These are phyloP conservation scores for Latrodectus geometricus DNA, from an alignment of 1,140 invertebrate species.

Conservation along the genomic window DNA sequence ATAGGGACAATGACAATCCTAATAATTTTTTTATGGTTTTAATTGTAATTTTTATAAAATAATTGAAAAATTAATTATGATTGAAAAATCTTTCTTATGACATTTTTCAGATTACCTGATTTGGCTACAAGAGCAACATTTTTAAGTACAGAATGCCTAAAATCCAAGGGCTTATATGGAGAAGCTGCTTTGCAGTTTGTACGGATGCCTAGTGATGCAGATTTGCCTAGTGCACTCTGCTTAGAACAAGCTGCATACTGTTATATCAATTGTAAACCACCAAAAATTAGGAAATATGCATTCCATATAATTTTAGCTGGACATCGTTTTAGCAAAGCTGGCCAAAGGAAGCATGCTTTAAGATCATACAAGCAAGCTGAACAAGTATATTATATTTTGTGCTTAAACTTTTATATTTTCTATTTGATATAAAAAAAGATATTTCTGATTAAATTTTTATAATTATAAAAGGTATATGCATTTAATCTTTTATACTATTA, in stretches of 20 bases:
- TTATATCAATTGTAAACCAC: conserved; percentile 80
- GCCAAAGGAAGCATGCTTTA: conserved; percentile 89
- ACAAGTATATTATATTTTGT: conserved; percentile 74
- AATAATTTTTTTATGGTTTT: too few species aligned
- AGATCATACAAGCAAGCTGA: conserved; percentile 92
- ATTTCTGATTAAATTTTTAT: too few species aligned
- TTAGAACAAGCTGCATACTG: conserved; percentile 96
- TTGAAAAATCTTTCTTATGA: neutral
- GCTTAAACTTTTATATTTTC: too few species aligned
- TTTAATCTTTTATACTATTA: neutral
- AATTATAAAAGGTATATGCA: neutral
- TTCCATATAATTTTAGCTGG: conserved; percentile 97
- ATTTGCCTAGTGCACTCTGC: conserved; percentile 83
- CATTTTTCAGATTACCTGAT: conserved; percentile 78
- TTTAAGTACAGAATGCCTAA: conserved; percentile 87
- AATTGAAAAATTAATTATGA: neutral
- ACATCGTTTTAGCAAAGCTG: conserved; percentile 89
- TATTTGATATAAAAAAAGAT: too few species aligned
- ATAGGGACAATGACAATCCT: too few species aligned
- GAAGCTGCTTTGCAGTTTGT: conserved; percentile 95
- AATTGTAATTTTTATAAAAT: too few species aligned
- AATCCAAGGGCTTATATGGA: conserved; percentile 79
- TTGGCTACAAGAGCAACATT: conserved; percentile 92
- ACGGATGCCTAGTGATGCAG: conserved; percentile 93
- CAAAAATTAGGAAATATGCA: conserved; percentile 93